These are phyloP conservation scores for Cynopterus brachyotis DNA, from an alignment of 2,113 vertebrate genomes.

Conservation along the genomic window DNA sequence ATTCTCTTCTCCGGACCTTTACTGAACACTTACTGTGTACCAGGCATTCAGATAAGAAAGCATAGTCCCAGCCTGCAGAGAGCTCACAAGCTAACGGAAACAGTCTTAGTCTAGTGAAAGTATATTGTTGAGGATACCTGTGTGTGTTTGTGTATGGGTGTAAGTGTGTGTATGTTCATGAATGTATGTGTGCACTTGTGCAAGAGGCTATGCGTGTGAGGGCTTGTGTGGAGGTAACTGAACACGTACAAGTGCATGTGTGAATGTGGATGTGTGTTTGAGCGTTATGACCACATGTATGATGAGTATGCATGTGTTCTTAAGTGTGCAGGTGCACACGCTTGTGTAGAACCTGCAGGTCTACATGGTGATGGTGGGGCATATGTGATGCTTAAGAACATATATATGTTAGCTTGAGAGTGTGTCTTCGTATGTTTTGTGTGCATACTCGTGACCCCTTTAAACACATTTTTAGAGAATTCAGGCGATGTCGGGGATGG, in stretches of 20 bases:
- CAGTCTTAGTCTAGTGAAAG: background rate
- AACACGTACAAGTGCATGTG: too few relatives aligned
- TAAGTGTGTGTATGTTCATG: background rate
- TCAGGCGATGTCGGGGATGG: background rate
- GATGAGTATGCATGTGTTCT: background rate
- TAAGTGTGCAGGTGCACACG: background rate
- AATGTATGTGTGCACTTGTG: background rate
- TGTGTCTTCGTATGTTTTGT: background rate
- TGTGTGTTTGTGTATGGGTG: background rate
- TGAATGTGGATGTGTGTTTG: background rate
- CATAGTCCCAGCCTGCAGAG: background rate
- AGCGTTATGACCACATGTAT: background rate
- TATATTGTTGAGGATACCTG: background rate
- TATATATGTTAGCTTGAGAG: background rate
- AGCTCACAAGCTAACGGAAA: background rate
- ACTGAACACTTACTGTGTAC: background rate
- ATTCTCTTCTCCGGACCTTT: background rate
- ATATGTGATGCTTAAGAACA: background rate
- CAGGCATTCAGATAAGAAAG: background rate
- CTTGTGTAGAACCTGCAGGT: background rate
- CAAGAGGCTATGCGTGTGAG: background rate
- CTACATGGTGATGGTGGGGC: background rate
- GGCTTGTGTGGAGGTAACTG: background rate
- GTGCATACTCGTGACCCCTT: background rate
- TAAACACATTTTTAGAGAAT: slow-evolving; percentile 13